Evolutionary conservation across 2,888 invertebrate genomes (phyloP).

Genomic region (Trichogramma dendrolimi): DNA sequence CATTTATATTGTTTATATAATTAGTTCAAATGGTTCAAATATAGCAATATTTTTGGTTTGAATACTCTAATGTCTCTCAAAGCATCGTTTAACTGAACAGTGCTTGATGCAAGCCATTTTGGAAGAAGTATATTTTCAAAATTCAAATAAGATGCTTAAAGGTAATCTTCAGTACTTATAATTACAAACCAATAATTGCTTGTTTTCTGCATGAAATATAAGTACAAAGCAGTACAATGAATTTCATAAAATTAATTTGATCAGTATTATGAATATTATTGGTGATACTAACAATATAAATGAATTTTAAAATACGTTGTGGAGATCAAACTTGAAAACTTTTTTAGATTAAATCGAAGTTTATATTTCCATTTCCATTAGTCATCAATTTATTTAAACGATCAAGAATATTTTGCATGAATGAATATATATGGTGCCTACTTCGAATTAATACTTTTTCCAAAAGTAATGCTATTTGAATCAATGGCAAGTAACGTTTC

Average conservation of each 20-base stretch:
- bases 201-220: neutral
- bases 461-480: neutral
- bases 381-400: conserved; percentile 19
- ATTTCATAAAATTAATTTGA: conserved; percentile 1
- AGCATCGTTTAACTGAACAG: no score
- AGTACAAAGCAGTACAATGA: conserved; percentile 8
- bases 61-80: no score
- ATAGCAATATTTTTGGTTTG: no score
- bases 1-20: no score
- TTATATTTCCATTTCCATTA: conserved; percentile 5
- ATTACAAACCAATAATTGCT: no score
- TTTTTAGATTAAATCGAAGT: conserved; percentile 9
- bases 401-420: conserved; percentile 16
- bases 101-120: no score
- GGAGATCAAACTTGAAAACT: conserved; percentile 9
- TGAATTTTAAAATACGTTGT: conserved; percentile 10
- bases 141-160: no score
- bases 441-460: conserved; percentile 11
- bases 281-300: conserved; percentile 20
- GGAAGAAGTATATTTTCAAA: no score
- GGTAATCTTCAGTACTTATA: no score
- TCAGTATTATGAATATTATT: conserved; percentile 26
- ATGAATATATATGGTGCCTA: conserved; percentile 22
- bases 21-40: no score
- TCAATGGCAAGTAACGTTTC: no score